phyloP scores from a whole-genome alignment of 2,797 vertebrate genomes.

The Phoeniculus purpureus region DNA sequence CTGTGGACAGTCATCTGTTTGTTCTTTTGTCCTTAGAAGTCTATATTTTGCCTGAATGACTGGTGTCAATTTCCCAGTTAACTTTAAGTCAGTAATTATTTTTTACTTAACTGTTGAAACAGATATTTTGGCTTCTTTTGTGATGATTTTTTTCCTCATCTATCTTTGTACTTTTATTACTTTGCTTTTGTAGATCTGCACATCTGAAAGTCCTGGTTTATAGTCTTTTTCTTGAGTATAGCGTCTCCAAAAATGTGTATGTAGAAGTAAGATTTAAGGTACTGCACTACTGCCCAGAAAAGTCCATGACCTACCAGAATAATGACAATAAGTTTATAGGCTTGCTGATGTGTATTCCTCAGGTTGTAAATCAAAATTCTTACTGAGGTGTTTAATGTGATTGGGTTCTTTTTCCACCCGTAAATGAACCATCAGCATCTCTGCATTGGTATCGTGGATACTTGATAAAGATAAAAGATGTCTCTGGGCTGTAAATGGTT shows the following conservation, averaged over 20 bases:
- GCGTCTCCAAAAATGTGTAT: background rate
- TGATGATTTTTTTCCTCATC: background rate
- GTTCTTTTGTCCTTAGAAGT: background rate
- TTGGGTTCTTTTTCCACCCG: background rate
- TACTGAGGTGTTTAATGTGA: background rate
- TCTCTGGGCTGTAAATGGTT: background rate
- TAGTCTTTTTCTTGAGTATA: background rate
- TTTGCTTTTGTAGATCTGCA: background rate
- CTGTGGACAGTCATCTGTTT: background rate
- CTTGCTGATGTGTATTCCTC: background rate
- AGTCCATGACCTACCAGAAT: background rate
- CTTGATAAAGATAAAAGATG: background rate
- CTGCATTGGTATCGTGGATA: background rate
- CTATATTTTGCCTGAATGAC: background rate
- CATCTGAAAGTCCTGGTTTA: background rate
- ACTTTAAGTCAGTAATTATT: background rate
- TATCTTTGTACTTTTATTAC: background rate
- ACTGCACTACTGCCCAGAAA: background rate
- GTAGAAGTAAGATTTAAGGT: background rate
- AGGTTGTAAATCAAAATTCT: background rate
- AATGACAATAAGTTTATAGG: background rate
- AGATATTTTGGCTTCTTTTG: background rate
- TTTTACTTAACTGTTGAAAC: background rate
- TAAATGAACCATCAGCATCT: background rate
- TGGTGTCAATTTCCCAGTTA: conserved; percentile 3